Conservation (phyloP, 1,140 invertebrate species). For the Papilio polyxenes region DNA sequence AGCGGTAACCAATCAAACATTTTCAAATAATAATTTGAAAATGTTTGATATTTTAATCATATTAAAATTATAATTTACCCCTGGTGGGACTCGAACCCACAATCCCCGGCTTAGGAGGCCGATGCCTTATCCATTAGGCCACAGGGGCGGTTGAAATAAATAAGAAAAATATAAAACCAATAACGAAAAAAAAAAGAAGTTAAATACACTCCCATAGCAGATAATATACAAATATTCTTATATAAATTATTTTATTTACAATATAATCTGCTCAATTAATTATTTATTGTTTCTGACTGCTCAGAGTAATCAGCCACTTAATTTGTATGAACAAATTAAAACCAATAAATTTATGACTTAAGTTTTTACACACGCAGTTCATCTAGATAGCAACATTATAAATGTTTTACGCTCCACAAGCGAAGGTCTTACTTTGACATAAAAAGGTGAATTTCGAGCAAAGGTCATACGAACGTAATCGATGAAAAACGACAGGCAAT, state of each 20-base stretch:
- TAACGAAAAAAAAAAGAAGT: too few species aligned
- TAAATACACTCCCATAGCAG: too few species aligned
- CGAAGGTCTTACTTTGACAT: conserved; percentile 33
- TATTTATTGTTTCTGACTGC: neutral
- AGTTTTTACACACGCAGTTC: neutral
- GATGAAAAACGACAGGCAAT: conserved; percentile 38
- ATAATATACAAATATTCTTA: too few species aligned
- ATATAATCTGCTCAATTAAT: too few species aligned
- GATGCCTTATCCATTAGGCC: conserved; percentile 11
- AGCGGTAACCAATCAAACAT: too few species aligned
- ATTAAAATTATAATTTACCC: neutral
- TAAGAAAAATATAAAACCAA: neutral
- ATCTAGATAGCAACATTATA: conserved; percentile 36
- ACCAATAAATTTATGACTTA: neutral
- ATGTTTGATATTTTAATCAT: too few species aligned
- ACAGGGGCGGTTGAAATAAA: neutral
- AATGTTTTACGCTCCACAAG: conserved; percentile 25
- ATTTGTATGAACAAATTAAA: neutral
- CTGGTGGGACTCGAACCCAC: conserved; percentile 9
- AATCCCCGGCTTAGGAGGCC: conserved; percentile 9
- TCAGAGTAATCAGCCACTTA: neutral
- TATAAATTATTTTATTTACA: too few species aligned
- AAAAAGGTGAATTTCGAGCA: conserved; percentile 37
- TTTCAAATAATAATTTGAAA: too few species aligned
- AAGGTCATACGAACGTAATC: conserved; percentile 35